Percentiles rank a stretch among this genome's conserved stretches.
phyloP scores from a whole-genome alignment of 1,140 invertebrate species.

The Dinoponera quadriceps region DNA sequence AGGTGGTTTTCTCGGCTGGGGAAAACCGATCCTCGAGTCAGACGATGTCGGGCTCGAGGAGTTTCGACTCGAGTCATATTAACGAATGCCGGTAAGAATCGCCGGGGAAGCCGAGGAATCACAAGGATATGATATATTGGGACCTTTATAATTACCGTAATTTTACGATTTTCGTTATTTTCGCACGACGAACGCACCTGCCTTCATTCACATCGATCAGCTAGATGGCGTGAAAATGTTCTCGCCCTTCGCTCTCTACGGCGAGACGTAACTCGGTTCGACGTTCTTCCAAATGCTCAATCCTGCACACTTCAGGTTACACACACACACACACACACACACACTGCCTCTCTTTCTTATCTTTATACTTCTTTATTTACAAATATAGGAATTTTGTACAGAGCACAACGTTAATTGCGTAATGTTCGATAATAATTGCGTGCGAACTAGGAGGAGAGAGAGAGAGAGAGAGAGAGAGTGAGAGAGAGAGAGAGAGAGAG shows the following conservation, averaged over 20 bases:
- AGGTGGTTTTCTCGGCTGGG: not conserved
- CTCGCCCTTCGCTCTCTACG: conserved; percentile 66
- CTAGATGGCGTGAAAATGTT: conserved; percentile 72
- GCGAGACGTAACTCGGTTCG: conserved; percentile 39
- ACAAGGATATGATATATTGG: not conserved
- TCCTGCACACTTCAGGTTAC: conserved; percentile 50
- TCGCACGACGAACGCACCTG: conserved; percentile 12
- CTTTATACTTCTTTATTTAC: conserved; percentile 71
- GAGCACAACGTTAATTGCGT: conserved; percentile 68
- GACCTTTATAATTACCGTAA: not conserved
- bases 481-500: conserved; percentile 13
- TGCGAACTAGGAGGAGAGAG: conserved; percentile 50
- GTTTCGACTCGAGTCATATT: no score
- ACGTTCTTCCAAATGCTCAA: conserved; percentile 55
- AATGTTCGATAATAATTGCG: conserved; percentile 62
- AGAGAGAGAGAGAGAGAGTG: conserved; percentile 20
- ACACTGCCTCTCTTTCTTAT: conserved; percentile 36
- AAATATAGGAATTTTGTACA: conserved; percentile 73
- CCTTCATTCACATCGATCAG: conserved; percentile 63
- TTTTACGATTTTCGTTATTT: conserved; percentile 45
- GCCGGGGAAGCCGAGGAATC: not conserved
- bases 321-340: no score
- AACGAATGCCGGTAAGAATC: no score
- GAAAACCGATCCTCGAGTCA: not conserved
- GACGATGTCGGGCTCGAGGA: no score